These are phyloP conservation scores for Apogon talboti DNA, from an alignment of 2,797 vertebrate species.

Conservation along the genomic window DNA sequence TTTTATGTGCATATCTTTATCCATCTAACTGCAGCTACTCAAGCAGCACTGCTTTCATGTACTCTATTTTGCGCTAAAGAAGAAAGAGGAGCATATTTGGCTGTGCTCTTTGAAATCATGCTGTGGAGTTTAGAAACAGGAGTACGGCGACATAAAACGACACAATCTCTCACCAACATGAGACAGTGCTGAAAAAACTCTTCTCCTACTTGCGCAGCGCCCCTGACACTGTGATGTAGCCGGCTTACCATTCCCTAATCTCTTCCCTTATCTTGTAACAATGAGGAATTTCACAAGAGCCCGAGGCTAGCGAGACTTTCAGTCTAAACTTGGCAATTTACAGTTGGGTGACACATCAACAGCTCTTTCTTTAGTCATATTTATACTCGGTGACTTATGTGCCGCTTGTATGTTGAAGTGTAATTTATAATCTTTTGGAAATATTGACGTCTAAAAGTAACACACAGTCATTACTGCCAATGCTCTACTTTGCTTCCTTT, in stretches of 20 bases:
- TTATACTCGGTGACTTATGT: constrained; percentile 71
- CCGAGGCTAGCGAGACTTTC: constrained; percentile 48
- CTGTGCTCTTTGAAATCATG: too few relatives aligned
- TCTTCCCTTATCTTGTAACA: constrained; percentile 44
- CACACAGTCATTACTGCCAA: constrained; percentile 50
- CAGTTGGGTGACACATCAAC: constrained; percentile 77
- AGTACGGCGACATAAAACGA: too few relatives aligned
- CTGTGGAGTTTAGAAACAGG: too few relatives aligned
- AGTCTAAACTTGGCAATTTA: constrained; percentile 75
- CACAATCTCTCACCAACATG: too few relatives aligned
- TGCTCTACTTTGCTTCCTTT: constrained; percentile 54
- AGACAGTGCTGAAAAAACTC: neutral
- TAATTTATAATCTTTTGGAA: constrained; percentile 72
- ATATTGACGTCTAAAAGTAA: constrained; percentile 64
- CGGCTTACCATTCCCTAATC: constrained; percentile 44
- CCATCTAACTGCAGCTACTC: too few relatives aligned
- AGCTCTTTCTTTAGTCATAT: constrained; percentile 72
- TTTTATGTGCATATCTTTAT: too few relatives aligned
- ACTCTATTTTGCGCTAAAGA: too few relatives aligned
- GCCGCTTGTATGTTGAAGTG: constrained; percentile 42
- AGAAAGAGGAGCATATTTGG: too few relatives aligned
- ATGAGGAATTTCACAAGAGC: constrained; percentile 81
- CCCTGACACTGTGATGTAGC: constrained; percentile 38
- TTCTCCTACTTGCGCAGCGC: constrained; percentile 19
- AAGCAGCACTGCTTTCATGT: too few relatives aligned